Evolutionary conservation across 1,140 invertebrate genomes (phyloP).

Genomic region (Drosophila kanapiae): DNA sequence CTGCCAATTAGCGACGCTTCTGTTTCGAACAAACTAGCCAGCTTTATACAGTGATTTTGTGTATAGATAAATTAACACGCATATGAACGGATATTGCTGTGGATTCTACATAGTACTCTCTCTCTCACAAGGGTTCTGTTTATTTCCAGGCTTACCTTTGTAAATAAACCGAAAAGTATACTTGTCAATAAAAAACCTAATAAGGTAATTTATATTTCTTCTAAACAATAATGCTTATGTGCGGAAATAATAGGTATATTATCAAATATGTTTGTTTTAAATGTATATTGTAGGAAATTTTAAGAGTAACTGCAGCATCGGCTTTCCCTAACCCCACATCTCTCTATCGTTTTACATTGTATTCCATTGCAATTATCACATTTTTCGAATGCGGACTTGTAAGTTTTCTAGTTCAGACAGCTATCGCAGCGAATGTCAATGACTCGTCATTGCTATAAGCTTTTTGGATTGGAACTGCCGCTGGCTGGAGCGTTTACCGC

Average conservation of each 20-base stretch:
- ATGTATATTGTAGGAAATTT: not conserved
- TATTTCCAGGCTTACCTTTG: not conserved
- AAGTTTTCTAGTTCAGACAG: constrained; percentile 73
- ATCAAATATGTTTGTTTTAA: not conserved
- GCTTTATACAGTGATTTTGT: constrained; percentile 4
- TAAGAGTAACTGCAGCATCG: constrained; percentile 3
- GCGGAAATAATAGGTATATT: not conserved
- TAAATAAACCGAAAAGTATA: not conserved
- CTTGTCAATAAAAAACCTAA: not conserved
- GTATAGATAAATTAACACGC: constrained; percentile 48
- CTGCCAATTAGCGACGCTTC: constrained; percentile 52
- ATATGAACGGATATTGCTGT: constrained; percentile 7
- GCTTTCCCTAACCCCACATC: not conserved
- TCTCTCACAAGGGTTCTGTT: not conserved
- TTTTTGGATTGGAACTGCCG: constrained; percentile 44
- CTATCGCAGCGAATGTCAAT: constrained; percentile 69
- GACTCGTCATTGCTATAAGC: constrained; percentile 52
- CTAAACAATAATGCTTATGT: not conserved
- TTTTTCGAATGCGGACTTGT: constrained; percentile 43
- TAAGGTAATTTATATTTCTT: not conserved
- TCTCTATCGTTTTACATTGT: constrained; percentile 25
- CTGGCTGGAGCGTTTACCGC: constrained; percentile 59
- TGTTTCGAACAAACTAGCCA: constrained; percentile 23
- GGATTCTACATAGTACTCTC: not conserved
- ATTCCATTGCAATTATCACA: constrained; percentile 62